Base-by-base conservation (phyloP, 2,888 invertebrate genomes). In the Apeira syringaria region DNA sequence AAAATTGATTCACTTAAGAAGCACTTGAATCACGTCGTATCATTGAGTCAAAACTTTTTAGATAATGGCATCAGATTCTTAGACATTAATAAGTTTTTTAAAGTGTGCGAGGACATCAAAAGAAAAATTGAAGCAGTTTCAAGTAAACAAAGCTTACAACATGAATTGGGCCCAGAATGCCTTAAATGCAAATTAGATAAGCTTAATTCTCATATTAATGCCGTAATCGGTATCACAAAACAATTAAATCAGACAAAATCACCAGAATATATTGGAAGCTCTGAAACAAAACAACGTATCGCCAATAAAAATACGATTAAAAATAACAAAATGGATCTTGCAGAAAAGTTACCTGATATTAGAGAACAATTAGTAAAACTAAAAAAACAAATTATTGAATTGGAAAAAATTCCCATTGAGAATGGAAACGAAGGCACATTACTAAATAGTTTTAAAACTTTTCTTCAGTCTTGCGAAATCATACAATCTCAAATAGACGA, bases 401-500 rank as follows among this genome's bases (percentile, higher is more conserved):
- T 77, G 1, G 55, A 61, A 17, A 41, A 60, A 30, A 50, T 65
- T 12, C 63, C 64, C 6, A 43, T 60, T 33, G 49, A 56, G 8
- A 70, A 65, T 27, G 54, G 59, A 52, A 32, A 46, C 3, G 54
- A 65, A 47, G 62, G 66, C 1, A 3, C 9, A 5, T 13, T 22
- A 7, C 22, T 6, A n/a, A 1, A 4, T 27, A 20, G n/a, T 9
- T 10, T 33, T 10, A 22, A 20, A 3, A 13, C 7, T 1, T 41
- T 41, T 18, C 9, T 41, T 10, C 25, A 11, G 22, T 35, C 30
- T 8, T 42, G 42, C 7, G 20, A 15, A 20, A 15, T 31, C 5
- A 56, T 70, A 7, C 68, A 60, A 47, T 28, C 17, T 1, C 68
- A 65, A 61, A 60, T 75, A 20, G 50, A 61, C 9, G 13, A 4